Conservation (phyloP, 2,797 vertebrate genomes). For the Cossypha dichroa region DNA sequence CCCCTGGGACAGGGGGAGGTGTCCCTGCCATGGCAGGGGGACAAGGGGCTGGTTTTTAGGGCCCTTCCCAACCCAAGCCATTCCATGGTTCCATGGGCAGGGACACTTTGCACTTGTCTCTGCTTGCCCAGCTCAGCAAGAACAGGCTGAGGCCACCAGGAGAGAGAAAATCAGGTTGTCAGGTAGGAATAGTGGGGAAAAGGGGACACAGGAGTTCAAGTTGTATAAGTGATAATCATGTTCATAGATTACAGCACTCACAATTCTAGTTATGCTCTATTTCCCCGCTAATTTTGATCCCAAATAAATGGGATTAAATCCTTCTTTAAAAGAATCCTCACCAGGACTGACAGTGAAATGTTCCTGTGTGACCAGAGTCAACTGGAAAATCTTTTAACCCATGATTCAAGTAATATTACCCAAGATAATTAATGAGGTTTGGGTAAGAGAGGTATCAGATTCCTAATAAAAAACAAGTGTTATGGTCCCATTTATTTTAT, state of each 20-base stretch:
- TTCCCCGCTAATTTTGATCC: not conserved
- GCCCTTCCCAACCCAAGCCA: accelerated
- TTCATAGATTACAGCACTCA: not conserved
- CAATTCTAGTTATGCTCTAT: not conserved
- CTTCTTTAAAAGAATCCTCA: not conserved
- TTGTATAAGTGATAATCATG: accelerated
- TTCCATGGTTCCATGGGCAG: no score
- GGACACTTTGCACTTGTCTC: not conserved
- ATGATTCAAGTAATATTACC: not conserved
- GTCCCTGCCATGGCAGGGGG: not conserved
- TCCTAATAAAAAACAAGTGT: not conserved
- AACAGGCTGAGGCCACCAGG: not conserved
- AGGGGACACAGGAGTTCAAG: accelerated
- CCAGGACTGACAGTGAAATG: not conserved
- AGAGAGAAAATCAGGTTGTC: not conserved
- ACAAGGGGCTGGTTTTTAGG: not conserved
- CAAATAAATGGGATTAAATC: not conserved
- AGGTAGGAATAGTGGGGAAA: not conserved
- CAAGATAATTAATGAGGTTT: not conserved
- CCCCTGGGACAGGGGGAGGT: accelerated
- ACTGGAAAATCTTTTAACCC: not conserved
- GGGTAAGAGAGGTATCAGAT: not conserved
- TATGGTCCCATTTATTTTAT: not conserved
- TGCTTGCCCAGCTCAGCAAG: not conserved
- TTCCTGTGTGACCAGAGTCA: not conserved